Percentiles rank a stretch among this genome's conserved stretches.
These are phyloP conservation scores for Eulemur albifrons DNA, from an alignment of 2,797 vertebrate genomes.

Conservation along the genomic window DNA sequence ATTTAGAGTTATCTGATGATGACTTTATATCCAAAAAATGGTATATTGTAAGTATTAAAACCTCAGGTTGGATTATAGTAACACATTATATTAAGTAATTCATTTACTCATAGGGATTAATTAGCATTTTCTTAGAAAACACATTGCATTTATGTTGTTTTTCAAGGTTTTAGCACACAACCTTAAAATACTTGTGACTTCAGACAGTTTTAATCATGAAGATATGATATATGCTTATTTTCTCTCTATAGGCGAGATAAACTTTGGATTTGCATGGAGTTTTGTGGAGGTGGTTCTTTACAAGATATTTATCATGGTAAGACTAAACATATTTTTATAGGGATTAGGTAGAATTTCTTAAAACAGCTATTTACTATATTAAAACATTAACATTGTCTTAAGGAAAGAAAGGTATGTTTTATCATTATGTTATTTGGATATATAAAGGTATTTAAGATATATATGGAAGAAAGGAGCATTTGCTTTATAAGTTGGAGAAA, in stretches of 20 bases:
- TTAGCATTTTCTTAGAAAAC: neutral
- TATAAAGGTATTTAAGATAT: neutral
- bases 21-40: neutral
- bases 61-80: neutral
- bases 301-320: constrained; percentile 98
- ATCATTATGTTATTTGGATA: neutral
- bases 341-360: constrained; percentile 50
- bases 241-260: constrained; percentile 94
- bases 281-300: constrained; percentile 97
- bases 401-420: constrained; percentile 44
- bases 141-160: constrained; percentile 1
- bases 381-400: constrained; percentile 3
- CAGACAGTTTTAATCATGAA: constrained; percentile 42
- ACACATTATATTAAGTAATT: neutral
- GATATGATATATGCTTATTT: constrained; percentile 62
- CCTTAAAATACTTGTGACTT: neutral
- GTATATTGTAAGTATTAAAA: constrained; percentile 34
- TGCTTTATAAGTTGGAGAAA: constrained; percentile 26
- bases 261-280: constrained; percentile 99
- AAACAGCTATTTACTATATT: constrained; percentile 29
- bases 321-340: constrained; percentile 66
- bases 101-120: neutral
- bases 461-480: neutral
- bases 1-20: neutral
- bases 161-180: neutral